A percentile compares a stretch with the other conserved stretches of the same genome.
These are phyloP conservation scores for Synanthedon vespiformis DNA, from an alignment of 2,888 invertebrate species.

Conservation along the genomic window DNA sequence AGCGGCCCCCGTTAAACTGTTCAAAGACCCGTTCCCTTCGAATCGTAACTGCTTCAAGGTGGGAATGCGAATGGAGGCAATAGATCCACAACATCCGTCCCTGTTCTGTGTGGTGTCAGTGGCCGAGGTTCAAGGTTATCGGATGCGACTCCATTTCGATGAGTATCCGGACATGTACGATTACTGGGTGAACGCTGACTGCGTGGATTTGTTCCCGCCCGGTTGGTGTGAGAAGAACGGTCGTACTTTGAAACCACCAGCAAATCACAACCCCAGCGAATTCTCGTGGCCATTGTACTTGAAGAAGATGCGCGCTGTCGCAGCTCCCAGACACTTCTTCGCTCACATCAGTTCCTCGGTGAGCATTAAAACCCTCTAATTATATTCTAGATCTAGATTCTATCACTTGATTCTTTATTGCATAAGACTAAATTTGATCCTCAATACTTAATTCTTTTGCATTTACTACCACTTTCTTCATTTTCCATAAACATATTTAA, in stretches of 20 bases:
- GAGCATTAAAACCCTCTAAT: slow-evolving; percentile 19
- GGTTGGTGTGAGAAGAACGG: slow-evolving; percentile 94
- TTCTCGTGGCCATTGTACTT: slow-evolving; percentile 91
- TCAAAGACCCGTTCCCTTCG: slow-evolving; percentile 82
- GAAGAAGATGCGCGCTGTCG: slow-evolving; percentile 77
- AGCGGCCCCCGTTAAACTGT: slow-evolving; percentile 81
- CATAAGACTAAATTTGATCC: no score
- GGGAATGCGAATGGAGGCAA: slow-evolving; percentile 93
- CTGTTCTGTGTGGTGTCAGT: slow-evolving; percentile 90
- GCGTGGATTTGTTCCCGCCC: slow-evolving; percentile 90
- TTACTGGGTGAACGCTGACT: slow-evolving; percentile 94
- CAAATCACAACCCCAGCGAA: slow-evolving; percentile 67
- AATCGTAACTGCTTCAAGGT: slow-evolving; percentile 81
- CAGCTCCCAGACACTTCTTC: slow-evolving; percentile 85
- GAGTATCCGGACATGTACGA: slow-evolving; percentile 90
- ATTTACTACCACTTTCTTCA: no score
- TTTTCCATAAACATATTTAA: no score
- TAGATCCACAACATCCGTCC: slow-evolving; percentile 92
- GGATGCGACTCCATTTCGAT: slow-evolving; percentile 91
- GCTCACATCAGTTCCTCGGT: slow-evolving; percentile 75
- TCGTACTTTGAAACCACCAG: slow-evolving; percentile 83
- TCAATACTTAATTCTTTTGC: no score
- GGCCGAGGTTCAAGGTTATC: slow-evolving; percentile 83
- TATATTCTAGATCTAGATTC: no score
- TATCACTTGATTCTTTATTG: no score